Base-by-base conservation (phyloP, 2,113 vertebrate genomes). In the Hemicordylus capensis region DNA sequence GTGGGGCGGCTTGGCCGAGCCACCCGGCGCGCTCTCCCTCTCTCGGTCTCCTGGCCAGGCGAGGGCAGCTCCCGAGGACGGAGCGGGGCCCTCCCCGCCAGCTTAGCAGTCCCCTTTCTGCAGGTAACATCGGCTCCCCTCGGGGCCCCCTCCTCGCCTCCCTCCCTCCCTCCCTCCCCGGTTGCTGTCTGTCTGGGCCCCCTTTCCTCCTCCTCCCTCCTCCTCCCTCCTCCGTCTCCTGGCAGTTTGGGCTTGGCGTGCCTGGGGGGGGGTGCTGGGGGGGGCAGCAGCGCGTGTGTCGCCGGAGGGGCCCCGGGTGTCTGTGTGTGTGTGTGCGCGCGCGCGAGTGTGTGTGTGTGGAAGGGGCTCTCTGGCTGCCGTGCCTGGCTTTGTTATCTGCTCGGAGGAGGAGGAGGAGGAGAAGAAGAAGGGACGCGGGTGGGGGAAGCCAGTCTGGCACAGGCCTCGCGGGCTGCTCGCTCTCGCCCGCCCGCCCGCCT, bases 361-460 rank as follows among this genome's bases (percentile, higher is more conserved):
- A 31, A 56, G 61, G n/a, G 73, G 17, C 48, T 84, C 66, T 58
- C 76, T 85, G 84, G 84, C 84, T 34, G 76, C 56, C 37, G 26
- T 7, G 24, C 48, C 54, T 79, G 84, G 76, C 84, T 85, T 85
- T 85, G 84, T 85, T 85, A 79, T 73, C 74, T 46, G 64, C 31
- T 42, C 51, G 51, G 66, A 61, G 72, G 76, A 14, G 74, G 39
- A 69, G 63, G 37, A n/a, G 44, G 58, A 75, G 26, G 73, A 11
- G 48, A 64, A n/a, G 70, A 24, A 9, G 72, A 74, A 74, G 72
- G 26, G 44, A 31, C 20, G 73, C 26, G 73, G 26, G 48, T 46
- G 61, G 76, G 31, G 51, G 58, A 10, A 15, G 10, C 19, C 42
- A 6, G 66, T 63, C 76, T 61, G 54, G 76, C 64, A 78, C 22